These are phyloP conservation scores for Drosophila peninsularis DNA, from an alignment of 2,888 invertebrate genomes.

Conservation along the genomic window DNA sequence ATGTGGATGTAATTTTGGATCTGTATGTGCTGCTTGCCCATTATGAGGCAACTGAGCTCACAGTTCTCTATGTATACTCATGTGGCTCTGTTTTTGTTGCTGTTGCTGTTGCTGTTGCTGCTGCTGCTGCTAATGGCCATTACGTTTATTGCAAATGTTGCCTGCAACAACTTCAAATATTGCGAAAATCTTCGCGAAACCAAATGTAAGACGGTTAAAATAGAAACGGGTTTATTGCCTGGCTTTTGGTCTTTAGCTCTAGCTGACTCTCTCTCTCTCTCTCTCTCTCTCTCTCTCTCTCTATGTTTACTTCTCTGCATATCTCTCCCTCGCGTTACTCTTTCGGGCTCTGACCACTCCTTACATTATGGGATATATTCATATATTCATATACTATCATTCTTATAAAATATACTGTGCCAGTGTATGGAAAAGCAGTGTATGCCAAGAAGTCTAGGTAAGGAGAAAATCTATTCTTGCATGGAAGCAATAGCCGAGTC, in stretches of 20 bases:
- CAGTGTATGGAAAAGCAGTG: not conserved
- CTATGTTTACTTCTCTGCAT: not conserved
- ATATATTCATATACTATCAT: conserved; percentile 19
- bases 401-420: conserved; percentile 9
- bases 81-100: conserved; percentile 27
- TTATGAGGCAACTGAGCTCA: conserved; percentile 41
- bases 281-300: conserved; percentile 21
- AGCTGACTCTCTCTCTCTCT: conserved; percentile 10
- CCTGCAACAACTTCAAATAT: conserved; percentile 68
- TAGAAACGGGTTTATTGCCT: conserved; percentile 61
- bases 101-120: conserved; percentile 7
- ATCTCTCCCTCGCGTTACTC: conserved; percentile 14
- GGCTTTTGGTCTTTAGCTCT: conserved; percentile 29
- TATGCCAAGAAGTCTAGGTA: not conserved
- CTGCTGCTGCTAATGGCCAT: conserved; percentile 61
- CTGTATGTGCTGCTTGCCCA: conserved; percentile 25
- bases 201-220: conserved; percentile 54
- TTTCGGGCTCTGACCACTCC: conserved; percentile 5
- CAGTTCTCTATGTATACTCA: conserved; percentile 57
- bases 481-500: not conserved
- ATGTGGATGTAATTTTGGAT: conserved; percentile 23
- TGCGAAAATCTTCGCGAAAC: conserved; percentile 69
- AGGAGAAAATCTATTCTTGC: not conserved
- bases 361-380: not conserved
- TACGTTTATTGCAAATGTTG: conserved; percentile 72